Base-by-base conservation (phyloP, 2,797 vertebrate genomes). In the Lagothrix lagotricha region DNA sequence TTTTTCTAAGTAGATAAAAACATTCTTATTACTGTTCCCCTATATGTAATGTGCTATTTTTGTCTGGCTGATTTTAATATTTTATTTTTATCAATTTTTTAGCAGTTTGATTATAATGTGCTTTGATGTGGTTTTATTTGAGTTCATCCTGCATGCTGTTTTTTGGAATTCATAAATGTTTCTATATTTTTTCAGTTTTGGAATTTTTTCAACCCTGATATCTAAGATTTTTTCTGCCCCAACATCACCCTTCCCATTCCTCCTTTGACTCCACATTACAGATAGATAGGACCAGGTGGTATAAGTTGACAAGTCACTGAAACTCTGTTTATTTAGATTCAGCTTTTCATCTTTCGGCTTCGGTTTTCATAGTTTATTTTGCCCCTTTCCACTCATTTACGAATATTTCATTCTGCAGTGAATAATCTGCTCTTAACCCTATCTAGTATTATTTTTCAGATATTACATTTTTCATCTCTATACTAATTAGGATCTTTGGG, bases 1-100 rank as follows among this genome's bases (percentile, higher is more conserved):
- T n/a, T n/a, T 64, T 61, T 13, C 76, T 30, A 8, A 82, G 3
- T 57, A 44, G 12, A 61, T 9, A 33, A 22, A 73, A 89, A 36
- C 5, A 44, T 36, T 67, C n/a, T 67, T 64, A 58, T 57, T 73
- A 84, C 28, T 54, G 6, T 46, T 81, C 24, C 8, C 17, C n/a
- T 91, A 11, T 41, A 95, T 46, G 36, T 13, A 61, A 85, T 22
- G 0, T 79, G 54, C 8, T 57, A 44, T 44, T 88, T 94, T 93
- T 85, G 13, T 57, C 48, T 79, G 30, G 12, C 14, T 97, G 13
- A 7, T 82, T 96, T 90, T 85, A 90, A n/a, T 82, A 52, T 92
- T 93, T 95, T 87, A 5, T 91, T 73, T 70, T 64, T 7, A 50
- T 44, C 64, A 46, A 36, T 67, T 79, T 77, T 79, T 50, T n/a